Conservation (phyloP, 2,888 invertebrate genomes). For the Phrixothrix hirtus region DNA sequence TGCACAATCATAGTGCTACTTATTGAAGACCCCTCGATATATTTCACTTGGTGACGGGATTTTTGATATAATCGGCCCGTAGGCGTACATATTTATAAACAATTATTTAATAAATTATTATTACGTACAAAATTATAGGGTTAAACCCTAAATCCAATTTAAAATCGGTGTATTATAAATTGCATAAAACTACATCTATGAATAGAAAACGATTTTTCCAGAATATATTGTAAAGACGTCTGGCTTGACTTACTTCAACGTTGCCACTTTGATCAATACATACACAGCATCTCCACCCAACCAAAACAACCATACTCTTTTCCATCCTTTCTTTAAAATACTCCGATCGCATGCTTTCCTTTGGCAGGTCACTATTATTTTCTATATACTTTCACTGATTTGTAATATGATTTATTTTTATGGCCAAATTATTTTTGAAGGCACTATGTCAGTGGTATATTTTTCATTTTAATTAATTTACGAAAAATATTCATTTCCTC, state of each 20-base stretch:
- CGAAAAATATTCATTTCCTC: no score
- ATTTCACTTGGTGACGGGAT: background rate
- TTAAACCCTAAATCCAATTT: no score
- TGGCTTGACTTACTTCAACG: background rate
- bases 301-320: constrained; percentile 20
- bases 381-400: background rate
- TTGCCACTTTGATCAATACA: constrained; percentile 15
- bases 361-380: background rate
- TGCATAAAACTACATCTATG: no score
- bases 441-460: background rate
- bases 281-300: constrained; percentile 22
- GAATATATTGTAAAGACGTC: background rate
- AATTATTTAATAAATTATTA: no score
- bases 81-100: background rate
- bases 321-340: constrained; percentile 10
- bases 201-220: no score
- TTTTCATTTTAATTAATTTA: no score
- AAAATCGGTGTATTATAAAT: no score
- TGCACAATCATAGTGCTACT: background rate
- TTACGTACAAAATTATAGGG: no score
- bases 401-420: background rate
- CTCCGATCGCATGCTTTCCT: constrained; percentile 5
- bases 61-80: background rate
- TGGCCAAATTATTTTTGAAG: background rate
- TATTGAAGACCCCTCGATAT: constrained; percentile 1